phyloP scores from a whole-genome alignment of 2,113 vertebrate species.

The Corydoras sp. region DNA sequence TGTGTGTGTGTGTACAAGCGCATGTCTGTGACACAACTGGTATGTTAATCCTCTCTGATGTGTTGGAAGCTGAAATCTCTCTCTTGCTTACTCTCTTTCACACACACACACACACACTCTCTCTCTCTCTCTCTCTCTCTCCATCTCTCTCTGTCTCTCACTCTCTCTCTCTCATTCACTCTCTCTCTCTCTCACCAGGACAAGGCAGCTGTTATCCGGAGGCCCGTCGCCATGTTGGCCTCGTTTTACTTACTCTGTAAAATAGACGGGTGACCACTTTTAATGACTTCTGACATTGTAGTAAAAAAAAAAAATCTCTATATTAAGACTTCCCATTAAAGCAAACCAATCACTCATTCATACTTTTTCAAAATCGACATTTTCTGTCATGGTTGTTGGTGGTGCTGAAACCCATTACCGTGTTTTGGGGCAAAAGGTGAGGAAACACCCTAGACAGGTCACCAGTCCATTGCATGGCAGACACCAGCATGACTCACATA shows the following conservation, averaged over 20 bases:
- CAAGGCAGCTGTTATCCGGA: slow-evolving; percentile 46
- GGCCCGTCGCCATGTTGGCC: slow-evolving; percentile 59
- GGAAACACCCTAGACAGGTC: too few relatives aligned
- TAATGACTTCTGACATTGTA: not conserved
- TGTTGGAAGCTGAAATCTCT: slow-evolving; percentile 41
- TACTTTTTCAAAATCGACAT: too few relatives aligned
- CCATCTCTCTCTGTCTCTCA: not conserved
- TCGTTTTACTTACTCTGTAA: slow-evolving; percentile 45
- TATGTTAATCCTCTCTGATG: slow-evolving; percentile 39
- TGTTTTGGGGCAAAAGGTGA: too few relatives aligned
- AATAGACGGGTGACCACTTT: not conserved
- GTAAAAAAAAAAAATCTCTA: too few relatives aligned
- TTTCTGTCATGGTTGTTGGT: too few relatives aligned
- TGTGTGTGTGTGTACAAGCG: slow-evolving; percentile 13
- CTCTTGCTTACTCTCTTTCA: slow-evolving; percentile 19
- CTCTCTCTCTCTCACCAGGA: slow-evolving; percentile 29
- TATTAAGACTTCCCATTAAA: too few relatives aligned
- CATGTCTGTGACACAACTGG: slow-evolving; percentile 19
- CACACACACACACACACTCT: slow-evolving; percentile 17
- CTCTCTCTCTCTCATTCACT: slow-evolving; percentile 18
- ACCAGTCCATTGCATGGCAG: too few relatives aligned
- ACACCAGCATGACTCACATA: too few relatives aligned
- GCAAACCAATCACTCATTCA: too few relatives aligned
- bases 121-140: not conserved
- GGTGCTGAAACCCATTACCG: too few relatives aligned